These are phyloP conservation scores for Nycticorax nycticorax DNA, from an alignment of 2,113 vertebrate species.

Conservation along the genomic window DNA sequence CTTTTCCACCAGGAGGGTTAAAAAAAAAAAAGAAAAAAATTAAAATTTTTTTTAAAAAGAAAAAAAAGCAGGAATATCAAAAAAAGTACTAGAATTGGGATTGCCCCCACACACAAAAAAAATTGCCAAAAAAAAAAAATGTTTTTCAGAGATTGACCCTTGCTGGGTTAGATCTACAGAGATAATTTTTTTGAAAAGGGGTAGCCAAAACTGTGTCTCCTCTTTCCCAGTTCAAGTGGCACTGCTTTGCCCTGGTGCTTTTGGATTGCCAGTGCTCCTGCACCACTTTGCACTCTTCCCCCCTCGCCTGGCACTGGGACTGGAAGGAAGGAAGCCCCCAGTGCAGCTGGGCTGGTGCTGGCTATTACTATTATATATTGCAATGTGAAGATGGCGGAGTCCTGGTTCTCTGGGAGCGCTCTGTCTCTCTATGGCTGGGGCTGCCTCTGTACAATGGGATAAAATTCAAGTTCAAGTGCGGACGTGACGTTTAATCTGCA, in stretches of 20 bases:
- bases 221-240: constrained; percentile 81
- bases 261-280: constrained; percentile 76
- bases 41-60: background rate
- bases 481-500: constrained; percentile 99
- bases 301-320: constrained; percentile 79
- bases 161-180: constrained; percentile 60
- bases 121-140: constrained; percentile 38
- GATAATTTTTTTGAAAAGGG: constrained; percentile 62
- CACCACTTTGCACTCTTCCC: constrained; percentile 78
- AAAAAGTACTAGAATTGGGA: constrained; percentile 52
- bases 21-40: background rate
- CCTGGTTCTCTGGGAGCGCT: constrained; percentile 91
- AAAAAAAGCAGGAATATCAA: background rate
- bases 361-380: constrained; percentile 83
- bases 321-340: constrained; percentile 76
- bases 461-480: constrained; percentile 99
- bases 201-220: constrained; percentile 77
- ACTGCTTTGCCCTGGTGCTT: constrained; percentile 77
- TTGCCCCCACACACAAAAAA: constrained; percentile 63
- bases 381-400: constrained; percentile 90
- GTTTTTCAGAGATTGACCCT: constrained; percentile 75
- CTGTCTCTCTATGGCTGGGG: constrained; percentile 90
- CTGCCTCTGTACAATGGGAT: constrained; percentile 96
- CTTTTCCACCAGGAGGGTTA: constrained; percentile 72
- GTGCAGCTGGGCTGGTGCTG: constrained; percentile 79